phyloP scores from a whole-genome alignment of 2,888 invertebrate species.

The Ctena decussata region DNA sequence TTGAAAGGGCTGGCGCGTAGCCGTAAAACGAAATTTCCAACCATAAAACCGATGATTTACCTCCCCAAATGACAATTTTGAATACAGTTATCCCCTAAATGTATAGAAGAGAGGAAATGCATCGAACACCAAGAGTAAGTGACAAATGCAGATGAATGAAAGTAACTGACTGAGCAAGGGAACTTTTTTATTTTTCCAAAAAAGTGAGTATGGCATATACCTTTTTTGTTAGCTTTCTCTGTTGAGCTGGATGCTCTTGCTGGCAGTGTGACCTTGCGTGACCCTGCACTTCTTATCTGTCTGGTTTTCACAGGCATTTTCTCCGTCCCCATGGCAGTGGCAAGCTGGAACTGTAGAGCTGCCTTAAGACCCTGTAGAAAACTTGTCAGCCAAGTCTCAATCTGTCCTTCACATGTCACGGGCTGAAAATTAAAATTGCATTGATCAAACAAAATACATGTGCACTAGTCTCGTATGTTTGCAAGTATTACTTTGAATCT shows the following conservation, averaged over 20 bases:
- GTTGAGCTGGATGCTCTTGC: conserved; percentile 67
- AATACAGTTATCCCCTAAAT: too few relatives aligned
- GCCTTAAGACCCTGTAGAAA: conserved; percentile 78
- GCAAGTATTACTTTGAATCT: too few relatives aligned
- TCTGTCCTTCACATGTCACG: conserved; percentile 83
- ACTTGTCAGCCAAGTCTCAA: conserved; percentile 83
- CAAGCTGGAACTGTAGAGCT: conserved; percentile 82
- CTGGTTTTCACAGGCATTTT: conserved; percentile 68
- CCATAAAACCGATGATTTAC: too few relatives aligned
- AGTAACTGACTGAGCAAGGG: too few relatives aligned
- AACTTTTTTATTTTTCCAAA: not conserved
- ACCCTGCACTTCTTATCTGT: conserved; percentile 79
- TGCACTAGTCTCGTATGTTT: too few relatives aligned
- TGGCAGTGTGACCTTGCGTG: conserved; percentile 74
- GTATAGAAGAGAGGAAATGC: too few relatives aligned
- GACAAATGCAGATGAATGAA: too few relatives aligned
- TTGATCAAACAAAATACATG: too few relatives aligned
- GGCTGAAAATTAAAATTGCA: conserved; percentile 70
- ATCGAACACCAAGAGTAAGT: too few relatives aligned
- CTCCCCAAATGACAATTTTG: too few relatives aligned
- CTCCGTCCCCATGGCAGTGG: conserved; percentile 77
- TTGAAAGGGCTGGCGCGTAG: too few relatives aligned
- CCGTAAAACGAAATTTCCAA: too few relatives aligned
- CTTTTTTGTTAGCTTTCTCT: conserved; percentile 44
- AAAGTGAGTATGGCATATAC: not conserved